Evolutionary conservation across 2,113 vertebrate genomes (phyloP), one percentile per base, ranked within the genome.

Genomic region (Corythornis madagascariensis): DNA sequence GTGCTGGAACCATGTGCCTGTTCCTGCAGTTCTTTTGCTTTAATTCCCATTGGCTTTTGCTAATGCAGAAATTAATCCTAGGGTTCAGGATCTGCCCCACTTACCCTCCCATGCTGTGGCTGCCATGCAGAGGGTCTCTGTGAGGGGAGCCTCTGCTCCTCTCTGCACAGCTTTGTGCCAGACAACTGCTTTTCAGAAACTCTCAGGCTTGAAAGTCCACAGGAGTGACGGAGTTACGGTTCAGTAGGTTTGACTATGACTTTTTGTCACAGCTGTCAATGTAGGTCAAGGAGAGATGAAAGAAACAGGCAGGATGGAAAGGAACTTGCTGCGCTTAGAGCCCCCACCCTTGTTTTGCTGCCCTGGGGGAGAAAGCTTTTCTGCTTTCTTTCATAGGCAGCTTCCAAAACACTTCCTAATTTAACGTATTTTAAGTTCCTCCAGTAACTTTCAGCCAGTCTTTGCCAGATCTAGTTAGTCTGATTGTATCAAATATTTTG

Each of bases 261-360:
- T 94, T 94, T 86, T 93, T 93, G 79, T 94, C 92, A 86, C 60
- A 88, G 94, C 76, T 95, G 95, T 88, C 92, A 95, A 80, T 6
- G 40, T 38, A 86, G 91, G 86, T 80, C 79, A 90, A 47, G 56
- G 86, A 59, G 69, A 80, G 79, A 86, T 77, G 91, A 93, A 90
- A 90, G 83, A 75, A 94, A 70, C 0, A 0, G 79, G 31, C 38
- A 53, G 79, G 63, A 85, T 75, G 83, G 86, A 92, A 91, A 80
- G 73, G 16, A 74, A 66, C 84, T 89, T 55, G 64, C 72, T 69
- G 67, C 0, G 4, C 76, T 47, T 63, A 0, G 7, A 88, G 76
- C 76, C 65, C 52, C 57, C 2, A 5, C 60, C 33, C 57, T 86
- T 42, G 33, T 26, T 66, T 8, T 12, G 55, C 60, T 90, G 91